These are phyloP conservation scores for Dendrocincla tyrannina DNA, from an alignment of 2,797 vertebrate species.

Conservation along the genomic window DNA sequence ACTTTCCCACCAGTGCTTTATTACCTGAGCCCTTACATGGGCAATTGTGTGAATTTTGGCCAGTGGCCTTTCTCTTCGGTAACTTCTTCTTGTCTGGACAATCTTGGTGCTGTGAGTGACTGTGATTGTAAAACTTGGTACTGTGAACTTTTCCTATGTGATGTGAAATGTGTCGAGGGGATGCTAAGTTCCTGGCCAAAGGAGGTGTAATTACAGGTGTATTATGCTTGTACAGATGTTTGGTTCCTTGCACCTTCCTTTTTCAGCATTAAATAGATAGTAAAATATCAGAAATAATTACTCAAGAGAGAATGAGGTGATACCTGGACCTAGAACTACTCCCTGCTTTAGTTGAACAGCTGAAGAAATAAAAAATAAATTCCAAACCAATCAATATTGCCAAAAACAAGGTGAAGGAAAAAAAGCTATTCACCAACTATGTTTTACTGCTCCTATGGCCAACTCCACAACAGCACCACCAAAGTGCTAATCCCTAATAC, in stretches of 20 bases:
- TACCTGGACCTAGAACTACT: not conserved
- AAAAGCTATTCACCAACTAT: not conserved
- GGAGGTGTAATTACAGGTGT: not conserved
- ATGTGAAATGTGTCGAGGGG: slow-evolving; percentile 38
- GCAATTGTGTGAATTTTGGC: slow-evolving; percentile 64
- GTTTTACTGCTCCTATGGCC: not conserved
- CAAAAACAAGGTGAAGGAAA: not conserved
- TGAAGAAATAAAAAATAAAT: not conserved
- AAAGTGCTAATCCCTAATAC: not conserved
- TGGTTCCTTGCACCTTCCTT: not conserved
- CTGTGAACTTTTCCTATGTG: slow-evolving; percentile 55
- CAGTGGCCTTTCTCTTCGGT: slow-evolving; percentile 48
- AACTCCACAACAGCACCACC: not conserved
- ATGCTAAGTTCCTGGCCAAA: slow-evolving; percentile 47
- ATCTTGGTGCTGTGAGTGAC: slow-evolving; percentile 70
- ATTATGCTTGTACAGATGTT: not conserved
- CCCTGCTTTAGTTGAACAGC: not conserved
- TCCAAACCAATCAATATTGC: not conserved
- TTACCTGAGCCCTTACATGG: slow-evolving; percentile 25
- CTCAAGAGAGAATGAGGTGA: not conserved
- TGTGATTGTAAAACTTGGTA: slow-evolving; percentile 69
- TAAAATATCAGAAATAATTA: not conserved
- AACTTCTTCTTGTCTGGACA: slow-evolving; percentile 61
- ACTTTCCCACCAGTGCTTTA: slow-evolving; percentile 61
- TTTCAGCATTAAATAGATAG: not conserved